A percentile compares a stretch with the other conserved stretches of the same genome.
Conservation (phyloP, 2,113 vertebrate genomes). For the Aphyosemion australe region DNA sequence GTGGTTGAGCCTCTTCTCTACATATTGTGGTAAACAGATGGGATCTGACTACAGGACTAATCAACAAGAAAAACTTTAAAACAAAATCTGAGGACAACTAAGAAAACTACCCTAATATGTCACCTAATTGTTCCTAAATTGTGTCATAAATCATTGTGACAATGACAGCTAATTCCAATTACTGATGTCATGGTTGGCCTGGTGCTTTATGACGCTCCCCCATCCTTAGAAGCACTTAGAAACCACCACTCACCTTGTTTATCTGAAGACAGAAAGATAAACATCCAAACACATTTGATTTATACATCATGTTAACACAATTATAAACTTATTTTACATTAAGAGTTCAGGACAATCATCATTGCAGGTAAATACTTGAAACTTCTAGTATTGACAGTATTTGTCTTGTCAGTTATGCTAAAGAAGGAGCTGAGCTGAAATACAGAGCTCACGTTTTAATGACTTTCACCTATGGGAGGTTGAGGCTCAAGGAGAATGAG, state of each 20-base stretch:
- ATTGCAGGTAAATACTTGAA: no score
- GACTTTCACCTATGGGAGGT: no score
- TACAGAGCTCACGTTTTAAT: no score
- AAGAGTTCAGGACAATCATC: background rate
- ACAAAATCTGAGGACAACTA: constrained; percentile 52
- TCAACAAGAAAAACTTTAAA: constrained; percentile 13
- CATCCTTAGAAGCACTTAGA: constrained; percentile 49
- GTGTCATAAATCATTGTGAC: constrained; percentile 88
- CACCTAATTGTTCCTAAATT: constrained; percentile 91
- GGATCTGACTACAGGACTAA: background rate
- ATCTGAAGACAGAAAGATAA: constrained; percentile 17
- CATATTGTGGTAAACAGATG: background rate
- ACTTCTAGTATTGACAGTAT: no score
- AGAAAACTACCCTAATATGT: constrained; percentile 68
- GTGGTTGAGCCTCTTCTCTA: background rate
- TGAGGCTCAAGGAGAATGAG: no score
- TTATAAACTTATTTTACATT: background rate
- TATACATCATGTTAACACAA: background rate
- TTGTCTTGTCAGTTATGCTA: no score
- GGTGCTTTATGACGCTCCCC: constrained; percentile 50
- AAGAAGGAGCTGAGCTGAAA: no score
- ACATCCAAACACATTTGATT: background rate
- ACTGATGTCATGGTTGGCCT: constrained; percentile 69
- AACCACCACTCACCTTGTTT: constrained; percentile 54
- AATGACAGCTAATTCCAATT: constrained; percentile 82